Evolutionary conservation across 2,888 invertebrate genomes (phyloP), one percentile per base, ranked within the genome.

Genomic region (Sclerodermus sp.): DNA sequence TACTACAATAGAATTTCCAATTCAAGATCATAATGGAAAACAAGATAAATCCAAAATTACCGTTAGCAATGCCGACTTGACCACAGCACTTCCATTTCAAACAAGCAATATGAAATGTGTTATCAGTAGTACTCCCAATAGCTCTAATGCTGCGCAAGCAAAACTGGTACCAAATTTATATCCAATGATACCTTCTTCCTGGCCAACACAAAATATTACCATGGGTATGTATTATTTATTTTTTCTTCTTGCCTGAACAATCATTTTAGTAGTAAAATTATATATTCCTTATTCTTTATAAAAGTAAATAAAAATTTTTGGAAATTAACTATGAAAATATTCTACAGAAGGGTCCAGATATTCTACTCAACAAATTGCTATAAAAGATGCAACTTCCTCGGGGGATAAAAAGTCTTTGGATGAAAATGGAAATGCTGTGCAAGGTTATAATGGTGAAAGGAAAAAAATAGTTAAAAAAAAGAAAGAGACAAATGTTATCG

Each of bases 381-480:
- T 61, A 42, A 67, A 68, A 46, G 70, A 69, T 45, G 57, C 66
- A 17, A 57, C 65, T n/a, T 23, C 8, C 3, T 47, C 55, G 44
- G 62, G 69, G 42, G 78, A 78, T 36, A 78, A 85, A 83, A 88
- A 87, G 78, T 82, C 87, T 56, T 80, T 88, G 55, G 91, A 91
- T 79, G 91, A 91, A 79, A 91, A 91, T 74, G 90, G 89, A 54
- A 91, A 91, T 76, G 84, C 90, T 32, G 80, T 90, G 47, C 84
- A 84, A 70, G 82, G 68, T 31, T 73, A 74, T 42, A 68, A 70
- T 43, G 65, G 65, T 30, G 70, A 74, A 45, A 67, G 74, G 12
- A 78, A 77, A 50, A 77, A 76, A 50, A 45, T 62, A 2, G 67
- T 72, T 29, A 69, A 74, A 58, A 78, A 76, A 60, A 70, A 70